phyloP scores from a whole-genome alignment of 2,113 vertebrate species.

The Gadus macrocephalus region DNA sequence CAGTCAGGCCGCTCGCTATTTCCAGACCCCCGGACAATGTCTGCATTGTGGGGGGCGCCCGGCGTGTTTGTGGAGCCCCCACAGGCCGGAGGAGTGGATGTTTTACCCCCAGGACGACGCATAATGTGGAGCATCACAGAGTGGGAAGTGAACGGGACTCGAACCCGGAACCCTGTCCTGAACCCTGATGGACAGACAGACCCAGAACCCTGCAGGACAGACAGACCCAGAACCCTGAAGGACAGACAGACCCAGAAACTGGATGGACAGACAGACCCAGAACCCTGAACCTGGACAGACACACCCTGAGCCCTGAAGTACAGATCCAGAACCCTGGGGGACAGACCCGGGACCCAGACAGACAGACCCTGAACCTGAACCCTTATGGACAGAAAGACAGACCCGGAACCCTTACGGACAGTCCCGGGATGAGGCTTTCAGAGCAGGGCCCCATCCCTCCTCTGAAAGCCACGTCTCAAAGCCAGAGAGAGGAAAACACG shows the following conservation, averaged over 20 bases:
- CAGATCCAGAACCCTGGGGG: slow-evolving; percentile 36
- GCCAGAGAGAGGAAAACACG: slow-evolving; percentile 32
- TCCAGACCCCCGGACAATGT: slow-evolving; percentile 86
- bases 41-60: slow-evolving; percentile 83
- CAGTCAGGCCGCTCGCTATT: slow-evolving; percentile 78
- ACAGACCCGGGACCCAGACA: slow-evolving; percentile 12
- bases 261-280: no score
- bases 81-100: slow-evolving; percentile 83
- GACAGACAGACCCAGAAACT: no score
- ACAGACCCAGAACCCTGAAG: no score
- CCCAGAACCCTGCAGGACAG: no score
- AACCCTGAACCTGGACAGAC: no score
- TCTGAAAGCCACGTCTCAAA: no score
- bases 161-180: no score
- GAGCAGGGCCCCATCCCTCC: no score
- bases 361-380: neutral
- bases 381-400: slow-evolving; percentile 2
- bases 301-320: neutral
- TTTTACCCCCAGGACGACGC: slow-evolving; percentile 80
- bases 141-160: slow-evolving; percentile 15
- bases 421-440: neutral
- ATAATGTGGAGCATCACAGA: slow-evolving; percentile 65
- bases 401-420: slow-evolving; percentile 27
- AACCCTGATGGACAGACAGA: no score
- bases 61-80: slow-evolving; percentile 91